Conservation (phyloP, 1,140 invertebrate species). For the Bilobella aurantiaca region DNA sequence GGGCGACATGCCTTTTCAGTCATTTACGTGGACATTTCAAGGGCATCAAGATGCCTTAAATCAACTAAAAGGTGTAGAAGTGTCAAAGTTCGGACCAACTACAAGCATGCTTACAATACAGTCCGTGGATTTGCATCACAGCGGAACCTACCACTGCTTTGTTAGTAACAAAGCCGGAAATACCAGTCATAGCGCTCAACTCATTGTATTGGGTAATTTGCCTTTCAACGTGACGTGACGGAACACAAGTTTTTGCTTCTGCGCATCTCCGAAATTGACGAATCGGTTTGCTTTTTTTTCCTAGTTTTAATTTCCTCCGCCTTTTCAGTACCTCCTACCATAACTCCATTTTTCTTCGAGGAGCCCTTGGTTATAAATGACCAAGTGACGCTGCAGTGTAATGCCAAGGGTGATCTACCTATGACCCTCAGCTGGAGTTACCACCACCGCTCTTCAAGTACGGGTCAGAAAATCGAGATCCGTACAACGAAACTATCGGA, state of each 20-base stretch:
- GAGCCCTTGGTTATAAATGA: constrained; percentile 52
- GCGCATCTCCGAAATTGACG: not conserved
- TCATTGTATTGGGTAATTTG: constrained; percentile 38
- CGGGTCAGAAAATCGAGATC: not conserved
- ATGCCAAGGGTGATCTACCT: constrained; percentile 61
- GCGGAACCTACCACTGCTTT: constrained; percentile 43
- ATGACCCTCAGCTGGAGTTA: constrained; percentile 56
- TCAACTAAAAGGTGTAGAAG: constrained; percentile 17
- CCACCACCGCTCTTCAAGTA: not conserved
- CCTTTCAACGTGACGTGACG: constrained; percentile 31
- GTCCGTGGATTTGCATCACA: constrained; percentile 40
- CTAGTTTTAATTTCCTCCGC: constrained; percentile 25
- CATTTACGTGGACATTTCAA: constrained; percentile 46
- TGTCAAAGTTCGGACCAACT: constrained; percentile 50
- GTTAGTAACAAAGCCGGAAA: constrained; percentile 57
- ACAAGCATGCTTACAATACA: constrained; percentile 46
- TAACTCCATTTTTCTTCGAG: constrained; percentile 60
- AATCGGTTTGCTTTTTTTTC: constrained; percentile 1
- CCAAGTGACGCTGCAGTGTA: constrained; percentile 47
- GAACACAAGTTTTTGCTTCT: constrained; percentile 18
- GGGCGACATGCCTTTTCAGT: constrained; percentile 46
- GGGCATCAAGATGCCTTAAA: not conserved
- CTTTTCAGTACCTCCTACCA: constrained; percentile 55
- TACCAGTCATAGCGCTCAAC: constrained; percentile 49
- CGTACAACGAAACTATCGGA: constrained; percentile 36